A percentile compares a stretch with the other conserved stretches of the same genome.
Evolutionary conservation across 2,113 vertebrate species (phyloP).

Genomic region (Eurypyga helias): DNA sequence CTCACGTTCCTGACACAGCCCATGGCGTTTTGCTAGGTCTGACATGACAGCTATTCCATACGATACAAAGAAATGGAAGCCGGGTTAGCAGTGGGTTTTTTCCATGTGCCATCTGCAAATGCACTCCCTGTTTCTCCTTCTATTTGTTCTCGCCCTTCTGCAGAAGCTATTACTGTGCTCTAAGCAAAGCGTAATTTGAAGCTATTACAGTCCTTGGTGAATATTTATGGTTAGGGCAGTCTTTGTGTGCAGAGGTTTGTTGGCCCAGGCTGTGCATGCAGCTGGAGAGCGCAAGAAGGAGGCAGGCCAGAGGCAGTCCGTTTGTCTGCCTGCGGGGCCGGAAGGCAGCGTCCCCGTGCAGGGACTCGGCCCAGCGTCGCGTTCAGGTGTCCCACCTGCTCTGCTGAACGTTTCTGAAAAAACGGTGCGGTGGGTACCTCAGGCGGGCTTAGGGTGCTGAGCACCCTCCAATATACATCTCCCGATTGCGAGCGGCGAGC

Average conservation of each 20-base stretch:
- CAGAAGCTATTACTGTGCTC: neutral
- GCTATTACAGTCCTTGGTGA: neutral
- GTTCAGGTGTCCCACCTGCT: neutral
- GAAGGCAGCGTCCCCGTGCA: rapidly evolving
- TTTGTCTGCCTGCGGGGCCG: rapidly evolving
- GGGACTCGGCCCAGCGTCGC: neutral
- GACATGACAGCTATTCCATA: neutral
- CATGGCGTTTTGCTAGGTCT: neutral
- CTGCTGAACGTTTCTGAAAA: neutral
- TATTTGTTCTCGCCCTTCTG: neutral
- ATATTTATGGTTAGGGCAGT: neutral
- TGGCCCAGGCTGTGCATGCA: neutral
- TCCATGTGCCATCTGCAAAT: neutral
- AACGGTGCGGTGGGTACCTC: neutral
- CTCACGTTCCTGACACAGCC: rapidly evolving
- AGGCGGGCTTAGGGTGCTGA: neutral
- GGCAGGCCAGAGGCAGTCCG: neutral
- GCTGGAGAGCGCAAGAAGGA: neutral
- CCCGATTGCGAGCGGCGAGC: rapidly evolving
- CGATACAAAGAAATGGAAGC: neutral
- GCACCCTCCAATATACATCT: neutral
- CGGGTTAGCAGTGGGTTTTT: neutral
- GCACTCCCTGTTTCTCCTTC: neutral
- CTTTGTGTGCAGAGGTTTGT: neutral
- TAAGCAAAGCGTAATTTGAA: neutral